Evolutionary conservation across 2,888 invertebrate genomes (phyloP).

Genomic region (Lepidocyrtinus sp.): DNA sequence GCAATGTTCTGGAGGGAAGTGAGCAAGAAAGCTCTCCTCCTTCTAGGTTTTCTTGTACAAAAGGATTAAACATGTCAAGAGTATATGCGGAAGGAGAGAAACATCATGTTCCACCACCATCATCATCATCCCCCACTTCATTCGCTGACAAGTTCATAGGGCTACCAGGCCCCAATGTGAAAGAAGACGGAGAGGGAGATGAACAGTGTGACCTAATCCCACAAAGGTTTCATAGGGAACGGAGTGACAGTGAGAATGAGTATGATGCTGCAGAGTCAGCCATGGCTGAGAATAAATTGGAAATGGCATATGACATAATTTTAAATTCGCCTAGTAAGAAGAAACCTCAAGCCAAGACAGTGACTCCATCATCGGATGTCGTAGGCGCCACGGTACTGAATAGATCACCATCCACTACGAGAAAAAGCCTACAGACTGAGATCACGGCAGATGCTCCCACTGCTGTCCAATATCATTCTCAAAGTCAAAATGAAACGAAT

Average conservation of each 20-base stretch:
- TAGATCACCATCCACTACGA: slow-evolving; percentile 1
- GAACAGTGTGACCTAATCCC: slow-evolving; percentile 35
- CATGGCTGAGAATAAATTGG: slow-evolving; percentile 62
- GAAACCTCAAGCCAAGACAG: slow-evolving; percentile 19
- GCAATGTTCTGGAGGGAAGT: slow-evolving; percentile 8
- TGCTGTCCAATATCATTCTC: slow-evolving; percentile 50
- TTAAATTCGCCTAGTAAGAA: slow-evolving; percentile 62
- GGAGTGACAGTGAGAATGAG: slow-evolving; percentile 67
- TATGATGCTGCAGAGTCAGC: slow-evolving; percentile 65
- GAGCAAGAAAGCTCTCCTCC: not conserved
- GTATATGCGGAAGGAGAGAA: slow-evolving; percentile 32
- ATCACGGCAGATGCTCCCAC: slow-evolving; percentile 29
- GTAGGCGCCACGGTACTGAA: slow-evolving; percentile 45
- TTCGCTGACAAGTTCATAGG: slow-evolving; percentile 44
- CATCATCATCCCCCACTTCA: slow-evolving; percentile 41
- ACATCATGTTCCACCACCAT: slow-evolving; percentile 40
- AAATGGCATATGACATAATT: slow-evolving; percentile 64
- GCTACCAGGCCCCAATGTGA: too few relatives aligned
- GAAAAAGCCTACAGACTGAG: slow-evolving; percentile 1
- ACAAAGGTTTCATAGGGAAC: slow-evolving; percentile 55
- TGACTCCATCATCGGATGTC: slow-evolving; percentile 43
- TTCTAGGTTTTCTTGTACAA: slow-evolving; percentile 7
- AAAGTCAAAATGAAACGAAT: slow-evolving; percentile 52
- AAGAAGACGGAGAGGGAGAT: slow-evolving; percentile 35
- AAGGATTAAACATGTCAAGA: slow-evolving; percentile 38